Conservation (phyloP, 2,113 vertebrate genomes). For the Terrapene triunguis region DNA sequence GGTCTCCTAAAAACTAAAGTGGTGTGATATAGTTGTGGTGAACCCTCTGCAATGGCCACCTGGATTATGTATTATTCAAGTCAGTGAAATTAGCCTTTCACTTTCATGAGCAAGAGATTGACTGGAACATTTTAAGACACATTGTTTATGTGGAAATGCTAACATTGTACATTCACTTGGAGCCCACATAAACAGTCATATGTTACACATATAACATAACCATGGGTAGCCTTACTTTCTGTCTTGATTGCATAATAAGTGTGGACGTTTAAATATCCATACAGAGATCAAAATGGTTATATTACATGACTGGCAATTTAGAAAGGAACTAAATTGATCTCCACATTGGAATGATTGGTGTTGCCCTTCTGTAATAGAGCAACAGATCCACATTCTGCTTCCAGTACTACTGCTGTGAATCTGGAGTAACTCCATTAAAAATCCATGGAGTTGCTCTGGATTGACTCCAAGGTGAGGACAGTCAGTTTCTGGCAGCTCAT, state of each 20-base stretch:
- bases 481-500: conserved; percentile 15
- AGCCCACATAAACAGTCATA: background rate
- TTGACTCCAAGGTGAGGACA: background rate
- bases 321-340: background rate
- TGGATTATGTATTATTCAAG: background rate
- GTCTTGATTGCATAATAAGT: background rate
- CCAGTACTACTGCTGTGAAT: background rate
- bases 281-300: background rate
- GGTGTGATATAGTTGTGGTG: background rate
- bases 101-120: background rate
- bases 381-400: fast-evolving
- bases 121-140: background rate
- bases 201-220: background rate
- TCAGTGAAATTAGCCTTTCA: background rate
- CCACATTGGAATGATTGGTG: background rate
- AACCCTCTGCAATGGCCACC: background rate
- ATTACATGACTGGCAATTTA: background rate
- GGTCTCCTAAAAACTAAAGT: background rate
- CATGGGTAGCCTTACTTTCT: background rate
- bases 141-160: background rate
- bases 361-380: background rate
- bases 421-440: background rate
- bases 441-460: conserved; percentile 28
- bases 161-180: background rate
- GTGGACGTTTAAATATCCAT: background rate